Evolutionary conservation across 2,888 invertebrate genomes (phyloP), one percentile per base, ranked within the genome.

Genomic region (Orthonevra nobilis): DNA sequence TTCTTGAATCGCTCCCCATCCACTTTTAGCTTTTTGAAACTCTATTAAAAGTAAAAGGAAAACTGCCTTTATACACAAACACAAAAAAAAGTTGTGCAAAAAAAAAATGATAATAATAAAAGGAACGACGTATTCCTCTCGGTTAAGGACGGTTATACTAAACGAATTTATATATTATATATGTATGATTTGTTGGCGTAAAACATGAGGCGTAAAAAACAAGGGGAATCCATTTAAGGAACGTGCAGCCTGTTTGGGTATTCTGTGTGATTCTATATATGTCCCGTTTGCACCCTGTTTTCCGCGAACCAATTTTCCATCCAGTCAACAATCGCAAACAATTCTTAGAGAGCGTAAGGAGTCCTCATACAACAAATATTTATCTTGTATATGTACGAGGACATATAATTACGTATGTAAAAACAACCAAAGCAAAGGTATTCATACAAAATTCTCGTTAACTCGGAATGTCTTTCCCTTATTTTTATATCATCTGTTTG

Each of bases 311-410:
- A 50, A 20, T 30, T 6, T 40, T 6, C 63, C 61, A 50, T 56
- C 56, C 58, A 68, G 44, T 58, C 28, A 63, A 42, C 34, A 52
- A 44, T 61, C 46, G 46, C 36, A 70, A 15, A 10, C n/a, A 54
- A 34, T 63, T 63, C 30, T 66, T 66, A 34, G 54, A 28, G 28
- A 56, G 28, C 30, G 28, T 28, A 40, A 30, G 30, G 40, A 15
- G 10, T 23, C 34, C 2, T 4, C 19, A 28, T 15, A 38, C 58
- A 68, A 23, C 23, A 23, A 42, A 42, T 9, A 20, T 32, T n/a
- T 50, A 50, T 63, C 12, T 14, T 36, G 26, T 63, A 12, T 14
- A 10, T n/a, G 28, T 2, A n/a, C 26, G 0, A 15, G 9, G 34
- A 10, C 14, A 12, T 9, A 36, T 36, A 12, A 14, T 10, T 50